A percentile compares a stretch with the other conserved stretches of the same genome.
Conservation (phyloP, 2,797 vertebrate species). For the Otolemur crassicaudatus region DNA sequence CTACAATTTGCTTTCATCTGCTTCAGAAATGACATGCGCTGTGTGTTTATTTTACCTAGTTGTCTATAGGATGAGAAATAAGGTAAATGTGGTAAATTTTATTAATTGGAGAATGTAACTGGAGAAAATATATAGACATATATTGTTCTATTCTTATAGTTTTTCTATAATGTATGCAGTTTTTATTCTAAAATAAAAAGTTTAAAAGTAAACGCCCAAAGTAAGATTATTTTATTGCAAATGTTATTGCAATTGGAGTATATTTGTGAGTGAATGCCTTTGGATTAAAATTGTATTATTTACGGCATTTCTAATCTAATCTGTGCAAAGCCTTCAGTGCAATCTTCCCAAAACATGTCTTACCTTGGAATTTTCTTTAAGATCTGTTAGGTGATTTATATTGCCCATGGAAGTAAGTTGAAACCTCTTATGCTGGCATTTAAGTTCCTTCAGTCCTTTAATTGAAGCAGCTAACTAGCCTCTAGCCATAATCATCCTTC, state of each 20-base stretch:
- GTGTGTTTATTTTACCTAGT: neutral
- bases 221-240: conserved; percentile 21
- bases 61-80: neutral
- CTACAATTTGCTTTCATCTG: neutral
- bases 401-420: neutral
- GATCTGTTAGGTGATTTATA: conserved; percentile 1
- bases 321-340: conserved; percentile 19
- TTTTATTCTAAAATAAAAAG: conserved; percentile 46
- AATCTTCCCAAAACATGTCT: neutral
- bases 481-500: neutral
- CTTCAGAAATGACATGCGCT: neutral
- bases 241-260: neutral
- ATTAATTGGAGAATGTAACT: neutral
- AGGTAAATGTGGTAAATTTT: conserved; percentile 17
- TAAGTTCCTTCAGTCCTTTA: neutral
- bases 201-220: neutral
- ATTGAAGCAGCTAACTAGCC: conserved; percentile 10
- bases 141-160: neutral
- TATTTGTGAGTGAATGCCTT: neutral
- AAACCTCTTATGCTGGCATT: neutral
- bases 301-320: neutral
- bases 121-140: neutral
- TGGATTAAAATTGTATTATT: neutral
- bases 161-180: neutral
- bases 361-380: conserved; percentile 40